phyloP scores from a whole-genome alignment of 2,797 vertebrate genomes.

The Momotus momota region DNA sequence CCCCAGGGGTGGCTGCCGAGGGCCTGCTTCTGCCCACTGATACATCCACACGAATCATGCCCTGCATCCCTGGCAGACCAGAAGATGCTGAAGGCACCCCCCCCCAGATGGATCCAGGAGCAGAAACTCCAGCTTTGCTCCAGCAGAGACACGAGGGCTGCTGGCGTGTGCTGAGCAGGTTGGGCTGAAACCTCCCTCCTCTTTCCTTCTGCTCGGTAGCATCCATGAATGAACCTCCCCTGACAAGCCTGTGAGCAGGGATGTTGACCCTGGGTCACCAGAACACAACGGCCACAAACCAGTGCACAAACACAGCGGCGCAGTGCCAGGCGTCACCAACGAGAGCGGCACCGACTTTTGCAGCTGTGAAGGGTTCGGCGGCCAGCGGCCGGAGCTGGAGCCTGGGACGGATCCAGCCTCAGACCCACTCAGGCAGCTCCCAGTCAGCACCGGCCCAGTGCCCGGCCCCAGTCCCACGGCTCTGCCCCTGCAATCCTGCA shows the following conservation, averaged over 20 bases:
- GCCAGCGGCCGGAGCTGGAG: fast-evolving
- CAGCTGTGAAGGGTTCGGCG: not conserved
- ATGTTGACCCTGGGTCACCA: not conserved
- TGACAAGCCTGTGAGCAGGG: not conserved
- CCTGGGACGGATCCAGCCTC: fast-evolving
- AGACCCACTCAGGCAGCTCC: not conserved
- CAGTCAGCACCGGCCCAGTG: not conserved
- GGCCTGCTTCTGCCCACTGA: not conserved
- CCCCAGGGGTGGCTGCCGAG: not conserved
- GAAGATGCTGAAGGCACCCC: not conserved
- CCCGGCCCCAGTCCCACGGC: fast-evolving
- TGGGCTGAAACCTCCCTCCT: not conserved
- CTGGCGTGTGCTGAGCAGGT: not conserved
- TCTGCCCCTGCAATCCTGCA: not conserved
- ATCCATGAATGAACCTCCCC: not conserved
- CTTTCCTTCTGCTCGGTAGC: not conserved
- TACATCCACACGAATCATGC: not conserved
- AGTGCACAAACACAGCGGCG: not conserved
- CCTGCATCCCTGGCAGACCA: not conserved
- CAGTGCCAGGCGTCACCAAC: fast-evolving
- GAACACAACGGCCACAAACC: not conserved
- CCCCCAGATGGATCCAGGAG: fast-evolving
- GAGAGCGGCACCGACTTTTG: not conserved
- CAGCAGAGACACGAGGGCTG: fast-evolving
- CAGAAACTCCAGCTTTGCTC: not conserved